A percentile compares a stretch with the other conserved stretches of the same genome.
These are phyloP conservation scores for Epizoanthus scotinus DNA, from an alignment of 92 coral and sea anemone genomes.

Conservation along the genomic window DNA sequence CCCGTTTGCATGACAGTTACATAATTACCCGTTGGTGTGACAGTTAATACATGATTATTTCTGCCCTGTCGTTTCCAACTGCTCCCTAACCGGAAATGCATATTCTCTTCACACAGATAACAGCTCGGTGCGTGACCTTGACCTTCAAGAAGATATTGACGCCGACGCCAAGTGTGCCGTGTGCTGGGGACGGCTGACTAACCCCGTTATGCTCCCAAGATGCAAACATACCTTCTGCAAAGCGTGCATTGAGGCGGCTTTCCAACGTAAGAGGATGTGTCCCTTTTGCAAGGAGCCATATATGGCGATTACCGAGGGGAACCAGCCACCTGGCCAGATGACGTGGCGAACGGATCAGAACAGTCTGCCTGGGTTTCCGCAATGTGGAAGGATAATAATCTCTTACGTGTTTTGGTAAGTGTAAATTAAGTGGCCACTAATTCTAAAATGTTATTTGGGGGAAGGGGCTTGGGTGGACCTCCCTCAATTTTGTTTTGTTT, in stretches of 20 bases:
- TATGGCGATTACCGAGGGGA: constrained; percentile 2
- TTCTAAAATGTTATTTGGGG: no score
- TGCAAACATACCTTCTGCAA: constrained; percentile 75
- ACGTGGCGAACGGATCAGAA: constrained; percentile 27
- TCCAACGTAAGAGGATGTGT: constrained; percentile 37
- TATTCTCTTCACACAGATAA: no score
- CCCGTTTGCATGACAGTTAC: no score
- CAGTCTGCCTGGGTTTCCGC: constrained; percentile 62
- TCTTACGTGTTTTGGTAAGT: constrained; percentile 43
- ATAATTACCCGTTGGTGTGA: no score
- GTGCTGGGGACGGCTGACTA: constrained; percentile 42
- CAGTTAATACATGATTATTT: no score
- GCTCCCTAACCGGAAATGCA: no score
- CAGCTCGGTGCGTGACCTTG: neutral
- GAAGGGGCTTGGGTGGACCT: no score
- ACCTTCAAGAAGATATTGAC: neutral
- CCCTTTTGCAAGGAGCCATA: constrained; percentile 57
- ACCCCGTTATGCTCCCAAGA: constrained; percentile 60
- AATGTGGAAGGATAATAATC: constrained; percentile 46
- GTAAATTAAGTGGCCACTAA: no score
- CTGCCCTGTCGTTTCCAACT: no score
- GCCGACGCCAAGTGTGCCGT: constrained; percentile 45
- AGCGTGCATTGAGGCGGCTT: constrained; percentile 54
- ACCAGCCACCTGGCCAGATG: constrained; percentile 57
- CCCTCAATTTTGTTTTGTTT: no score